A percentile compares a stretch with the other conserved stretches of the same genome.
phyloP scores from a whole-genome alignment of 2,113 vertebrate species.

The Odontesthes bonariensis region DNA sequence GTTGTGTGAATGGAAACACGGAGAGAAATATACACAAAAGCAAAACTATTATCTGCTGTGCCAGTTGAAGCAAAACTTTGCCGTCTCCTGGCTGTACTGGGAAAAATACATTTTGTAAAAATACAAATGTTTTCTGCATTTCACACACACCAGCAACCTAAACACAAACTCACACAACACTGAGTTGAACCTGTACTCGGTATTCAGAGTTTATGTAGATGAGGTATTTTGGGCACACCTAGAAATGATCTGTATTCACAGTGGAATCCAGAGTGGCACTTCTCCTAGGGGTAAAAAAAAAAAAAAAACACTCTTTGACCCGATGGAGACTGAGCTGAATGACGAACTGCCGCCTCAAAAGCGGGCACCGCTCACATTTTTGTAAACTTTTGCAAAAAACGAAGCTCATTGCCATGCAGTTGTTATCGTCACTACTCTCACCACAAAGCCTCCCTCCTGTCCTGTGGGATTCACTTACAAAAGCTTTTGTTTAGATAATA shows the following conservation, averaged over 20 bases:
- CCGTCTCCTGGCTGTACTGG: not conserved
- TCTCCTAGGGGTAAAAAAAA: constrained; percentile 12
- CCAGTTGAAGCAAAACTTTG: constrained; percentile 43
- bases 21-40: constrained; percentile 37
- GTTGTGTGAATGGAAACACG: constrained; percentile 23
- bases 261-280: constrained; percentile 15
- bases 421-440: constrained; percentile 27
- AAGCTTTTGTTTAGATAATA: constrained; percentile 76
- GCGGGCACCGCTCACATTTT: constrained; percentile 45
- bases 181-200: not conserved
- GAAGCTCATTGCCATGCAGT: constrained; percentile 68
- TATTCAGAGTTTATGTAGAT: constrained; percentile 31
- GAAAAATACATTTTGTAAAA: constrained; percentile 2
- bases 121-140: constrained; percentile 6
- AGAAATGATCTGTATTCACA: constrained; percentile 17
- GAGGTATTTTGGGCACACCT: not conserved
- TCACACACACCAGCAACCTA: not conserved
- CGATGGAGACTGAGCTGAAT: constrained; percentile 17
- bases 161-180: not conserved
- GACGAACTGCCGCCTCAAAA: constrained; percentile 33
- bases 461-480: constrained; percentile 67
- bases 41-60: constrained; percentile 51
- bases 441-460: constrained; percentile 44
- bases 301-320: constrained; percentile 3
- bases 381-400: constrained; percentile 48